These are phyloP conservation scores for Chascanopsetta lugubris DNA, from an alignment of 2,113 vertebrate genomes.

Conservation along the genomic window DNA sequence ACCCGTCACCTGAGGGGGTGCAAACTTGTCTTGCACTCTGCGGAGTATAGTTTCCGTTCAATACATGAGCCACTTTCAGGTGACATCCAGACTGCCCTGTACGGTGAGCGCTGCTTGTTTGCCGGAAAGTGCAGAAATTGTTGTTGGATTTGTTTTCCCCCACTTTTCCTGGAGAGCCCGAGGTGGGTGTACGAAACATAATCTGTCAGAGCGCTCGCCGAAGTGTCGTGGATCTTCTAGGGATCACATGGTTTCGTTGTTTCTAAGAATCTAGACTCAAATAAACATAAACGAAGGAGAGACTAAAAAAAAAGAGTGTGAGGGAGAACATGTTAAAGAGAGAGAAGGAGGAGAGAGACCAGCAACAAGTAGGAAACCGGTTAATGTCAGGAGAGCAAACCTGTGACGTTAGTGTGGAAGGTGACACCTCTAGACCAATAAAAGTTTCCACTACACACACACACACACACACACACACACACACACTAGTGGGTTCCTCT, in stretches of 20 bases:
- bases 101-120: too few species aligned
- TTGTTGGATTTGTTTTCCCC: too few species aligned
- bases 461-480: constrained; percentile 7
- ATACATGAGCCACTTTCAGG: too few species aligned
- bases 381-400: constrained; percentile 66
- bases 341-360: constrained; percentile 22
- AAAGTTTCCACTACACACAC: constrained; percentile 75
- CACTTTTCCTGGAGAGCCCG: background rate
- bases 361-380: constrained; percentile 62
- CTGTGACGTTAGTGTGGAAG: constrained; percentile 58
- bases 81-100: too few species aligned
- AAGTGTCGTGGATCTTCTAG: background rate
- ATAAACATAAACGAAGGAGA: constrained; percentile 14
- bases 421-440: constrained; percentile 71
- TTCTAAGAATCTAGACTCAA: background rate
- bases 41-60: too few species aligned
- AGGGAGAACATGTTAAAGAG: constrained; percentile 35
- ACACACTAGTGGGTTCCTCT: constrained; percentile 36
- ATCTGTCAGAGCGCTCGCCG: background rate
- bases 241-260: background rate
- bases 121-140: too few species aligned
- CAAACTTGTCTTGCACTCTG: too few species aligned
- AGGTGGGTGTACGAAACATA: background rate
- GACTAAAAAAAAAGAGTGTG: constrained; percentile 22
- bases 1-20: too few species aligned